Base-by-base conservation (phyloP, 1,140 invertebrate species). In the Campoletis sonorensis region DNA sequence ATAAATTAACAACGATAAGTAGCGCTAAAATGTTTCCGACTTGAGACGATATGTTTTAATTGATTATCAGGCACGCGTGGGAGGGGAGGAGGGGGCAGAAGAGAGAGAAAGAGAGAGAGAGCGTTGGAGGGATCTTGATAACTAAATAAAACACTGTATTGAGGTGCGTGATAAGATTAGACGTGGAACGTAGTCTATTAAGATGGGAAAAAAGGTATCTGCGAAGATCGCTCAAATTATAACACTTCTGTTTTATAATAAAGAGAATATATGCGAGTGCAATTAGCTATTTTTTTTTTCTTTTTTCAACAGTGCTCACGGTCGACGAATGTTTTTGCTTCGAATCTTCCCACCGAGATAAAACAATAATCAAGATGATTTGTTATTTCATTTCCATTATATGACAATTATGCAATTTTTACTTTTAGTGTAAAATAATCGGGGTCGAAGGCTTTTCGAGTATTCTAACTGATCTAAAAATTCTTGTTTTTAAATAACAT, bases 91-190 rank as follows among this genome's bases (percentile, higher is more conserved):
- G 40, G 11, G 40, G 13, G 40, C 5, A 45, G 8, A 13, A 33
- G 13, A 37, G 33, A 71, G 33, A 71, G 68, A 33, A 21, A 70
- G 26, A 68, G 21, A 27, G 13, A 68, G 21, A 21, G 30, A 27
- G 67, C 3, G 67, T 58, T 51, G 15, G 37, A 78, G n/a, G 54
- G 54, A 64, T 78, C 76, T 64, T 78, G 76, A 78, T 78, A 67
- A n/a, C 68, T 71, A 71, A 71, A 71, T 71, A 71, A 71, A 71
- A 71, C 68, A 40, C 21, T n/a, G 54, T 58, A 58, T 58, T 21
- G 68, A 33, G 68, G 16, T 40, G 33, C 64, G 33, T 23, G 68
- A 71, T 71, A 71, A 71, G 68, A 71, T 71, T 71, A 71, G 68
- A 71, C 16, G 30, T n/a, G 33, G 33, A 40, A 21, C 11, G 21